A percentile compares a stretch with the other conserved stretches of the same genome.
These are phyloP conservation scores for Orius insidiosus DNA, from an alignment of 1,140 invertebrate species.

Conservation along the genomic window DNA sequence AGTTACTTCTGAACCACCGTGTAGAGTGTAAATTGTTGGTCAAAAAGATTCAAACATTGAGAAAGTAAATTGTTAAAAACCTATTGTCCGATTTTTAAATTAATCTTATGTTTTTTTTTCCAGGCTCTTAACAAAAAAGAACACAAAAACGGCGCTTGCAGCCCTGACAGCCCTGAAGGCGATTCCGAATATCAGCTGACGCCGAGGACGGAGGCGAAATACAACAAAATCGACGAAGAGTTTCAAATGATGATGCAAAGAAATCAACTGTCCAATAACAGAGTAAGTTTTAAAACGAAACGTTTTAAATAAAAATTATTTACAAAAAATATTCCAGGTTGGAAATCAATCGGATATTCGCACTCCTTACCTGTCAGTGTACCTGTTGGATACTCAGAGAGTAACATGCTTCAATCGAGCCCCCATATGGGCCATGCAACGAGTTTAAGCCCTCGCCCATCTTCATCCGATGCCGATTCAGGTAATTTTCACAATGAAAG, in stretches of 20 bases:
- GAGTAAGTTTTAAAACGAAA: slow-evolving; percentile 34
- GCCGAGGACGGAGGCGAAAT: slow-evolving; percentile 84
- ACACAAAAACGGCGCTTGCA: slow-evolving; percentile 93
- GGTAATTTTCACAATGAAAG: slow-evolving; percentile 31
- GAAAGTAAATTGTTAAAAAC: too few relatives aligned
- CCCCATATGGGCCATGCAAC: slow-evolving; percentile 81
- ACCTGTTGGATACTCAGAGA: slow-evolving; percentile 61
- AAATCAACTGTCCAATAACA: slow-evolving; percentile 58
- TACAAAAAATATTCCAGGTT: slow-evolving; percentile 33
- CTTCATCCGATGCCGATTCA: slow-evolving; percentile 83
- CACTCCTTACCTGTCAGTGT: slow-evolving; percentile 66
- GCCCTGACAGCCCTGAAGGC: slow-evolving; percentile 80
- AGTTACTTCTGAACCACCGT: too few relatives aligned
- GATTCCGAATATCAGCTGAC: slow-evolving; percentile 81
- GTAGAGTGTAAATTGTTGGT: too few relatives aligned
- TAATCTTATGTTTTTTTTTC: slow-evolving; percentile 25
- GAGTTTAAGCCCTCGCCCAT: slow-evolving; percentile 82
- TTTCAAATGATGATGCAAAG: slow-evolving; percentile 93
- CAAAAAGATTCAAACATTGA: too few relatives aligned
- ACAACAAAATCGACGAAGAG: slow-evolving; percentile 90
- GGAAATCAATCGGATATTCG: slow-evolving; percentile 43
- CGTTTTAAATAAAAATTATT: slow-evolving; percentile 29
- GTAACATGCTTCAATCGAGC: slow-evolving; percentile 72
- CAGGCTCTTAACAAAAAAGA: slow-evolving; percentile 93
- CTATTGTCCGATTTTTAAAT: too few relatives aligned